phyloP scores from a whole-genome alignment of 2,797 vertebrate species.

The Mycteria americana region DNA sequence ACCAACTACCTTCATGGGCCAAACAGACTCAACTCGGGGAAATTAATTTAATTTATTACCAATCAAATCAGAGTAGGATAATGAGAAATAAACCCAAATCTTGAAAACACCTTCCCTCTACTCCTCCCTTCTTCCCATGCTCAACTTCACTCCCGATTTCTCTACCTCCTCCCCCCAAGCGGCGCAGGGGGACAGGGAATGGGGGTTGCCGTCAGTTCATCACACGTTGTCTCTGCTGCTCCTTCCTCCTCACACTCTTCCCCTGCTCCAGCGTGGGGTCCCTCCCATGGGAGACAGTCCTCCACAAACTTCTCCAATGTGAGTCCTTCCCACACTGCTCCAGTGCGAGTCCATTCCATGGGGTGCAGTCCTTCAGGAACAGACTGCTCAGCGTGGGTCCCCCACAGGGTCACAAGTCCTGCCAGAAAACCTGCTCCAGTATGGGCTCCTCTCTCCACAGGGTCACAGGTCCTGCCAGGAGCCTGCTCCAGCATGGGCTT shows the following conservation, averaged over 20 bases:
- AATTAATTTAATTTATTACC: neutral
- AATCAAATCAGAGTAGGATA: neutral
- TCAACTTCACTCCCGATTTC: neutral
- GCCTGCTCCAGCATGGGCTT: neutral
- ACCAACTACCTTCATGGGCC: neutral
- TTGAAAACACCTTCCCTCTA: neutral
- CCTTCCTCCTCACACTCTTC: neutral
- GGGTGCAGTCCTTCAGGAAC: too few relatives aligned
- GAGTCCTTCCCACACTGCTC: neutral
- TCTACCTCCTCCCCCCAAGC: neutral
- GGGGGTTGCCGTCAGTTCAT: neutral
- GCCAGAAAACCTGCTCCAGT: neutral
- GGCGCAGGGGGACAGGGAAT: rapidly evolving
- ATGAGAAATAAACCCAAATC: neutral
- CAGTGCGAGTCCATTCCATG: neutral
- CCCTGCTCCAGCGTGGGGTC: rapidly evolving
- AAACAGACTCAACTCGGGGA: neutral
- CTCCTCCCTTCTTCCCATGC: neutral
- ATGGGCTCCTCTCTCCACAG: neutral
- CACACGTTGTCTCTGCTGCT: neutral
- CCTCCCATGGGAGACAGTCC: rapidly evolving
- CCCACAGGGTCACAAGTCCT: neutral
- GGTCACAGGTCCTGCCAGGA: neutral
- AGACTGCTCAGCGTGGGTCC: neutral
- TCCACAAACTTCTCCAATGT: rapidly evolving